Evolutionary conservation across 2,113 vertebrate genomes (phyloP), one percentile per base, ranked within the genome.

Genomic region (Oriolus oriolus): DNA sequence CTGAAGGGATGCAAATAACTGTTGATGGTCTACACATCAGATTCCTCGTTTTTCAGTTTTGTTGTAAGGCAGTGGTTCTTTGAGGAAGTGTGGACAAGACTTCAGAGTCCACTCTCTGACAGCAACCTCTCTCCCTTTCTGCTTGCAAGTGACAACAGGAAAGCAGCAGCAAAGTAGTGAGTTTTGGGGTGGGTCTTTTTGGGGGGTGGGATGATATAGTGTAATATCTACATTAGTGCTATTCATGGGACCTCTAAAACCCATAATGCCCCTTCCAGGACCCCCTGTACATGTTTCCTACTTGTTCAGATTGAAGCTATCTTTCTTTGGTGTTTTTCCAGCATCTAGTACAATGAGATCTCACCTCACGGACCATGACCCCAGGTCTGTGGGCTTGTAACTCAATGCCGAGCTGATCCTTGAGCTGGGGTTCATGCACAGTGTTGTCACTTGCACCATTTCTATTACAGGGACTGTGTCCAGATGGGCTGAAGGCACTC

Each of bases 141-240:
- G 12, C 42, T 70, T 74, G 17, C 37, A 50, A 73, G 20, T 54
- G 26, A 28, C 41, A 53, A 52, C 23, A 91, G 31, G 60, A 82
- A 69, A 73, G 21, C 20, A 65, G n/a, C 26, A 75, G 35, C 24
- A 39, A 70, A 82, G 8, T 12, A 59, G 13, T 45, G 33, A 19
- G 9, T 28, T 69, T 50, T 65, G 52, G 15, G 26, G 9, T 59
- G 44, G 9, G 11, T 59, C 19, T 53, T 70, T 56, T 41, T 13
- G 6, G 4, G 3, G 6, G 6, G 1, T 23, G 9, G 13, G 7
- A 47, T 22, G 27, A 53, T 47, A 7, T 6, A 24, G 27, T 28
- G 10, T 16, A 18, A 12, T 3, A 10, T 17, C 26, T 60, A 2
- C 65, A 21, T 81, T 45, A 37, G 4, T 28, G 23, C 4, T 76